These are phyloP conservation scores for Jaculus jaculus DNA, from an alignment of 2,113 vertebrate species.

Conservation along the genomic window DNA sequence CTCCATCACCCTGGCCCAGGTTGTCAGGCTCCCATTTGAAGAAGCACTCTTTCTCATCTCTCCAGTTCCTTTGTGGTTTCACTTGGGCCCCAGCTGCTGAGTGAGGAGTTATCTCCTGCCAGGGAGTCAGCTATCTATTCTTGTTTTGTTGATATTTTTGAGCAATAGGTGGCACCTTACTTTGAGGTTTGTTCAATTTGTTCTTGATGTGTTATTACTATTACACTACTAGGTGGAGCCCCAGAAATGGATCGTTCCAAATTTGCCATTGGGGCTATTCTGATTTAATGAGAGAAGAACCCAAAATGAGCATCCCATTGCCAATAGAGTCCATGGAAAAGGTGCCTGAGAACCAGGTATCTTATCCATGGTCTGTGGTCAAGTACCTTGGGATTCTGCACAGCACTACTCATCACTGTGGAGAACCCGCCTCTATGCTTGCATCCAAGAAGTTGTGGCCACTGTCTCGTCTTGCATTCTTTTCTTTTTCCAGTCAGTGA, in stretches of 20 bases:
- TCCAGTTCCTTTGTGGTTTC: too few species aligned
- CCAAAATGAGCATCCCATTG: rapidly evolving
- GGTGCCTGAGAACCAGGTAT: rapidly evolving
- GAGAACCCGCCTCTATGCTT: background rate
- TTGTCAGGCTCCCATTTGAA: too few species aligned
- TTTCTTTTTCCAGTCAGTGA: background rate
- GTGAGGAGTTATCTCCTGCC: too few species aligned
- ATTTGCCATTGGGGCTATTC: background rate
- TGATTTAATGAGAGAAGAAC: background rate
- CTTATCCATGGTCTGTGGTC: background rate
- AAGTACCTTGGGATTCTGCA: background rate
- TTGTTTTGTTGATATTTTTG: background rate
- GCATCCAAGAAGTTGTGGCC: background rate
- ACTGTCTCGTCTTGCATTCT: too few species aligned
- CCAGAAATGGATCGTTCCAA: background rate
- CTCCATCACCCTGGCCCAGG: too few species aligned
- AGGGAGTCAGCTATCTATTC: too few species aligned
- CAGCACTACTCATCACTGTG: background rate
- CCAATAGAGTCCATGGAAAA: too few species aligned
- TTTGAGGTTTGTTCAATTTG: too few species aligned
- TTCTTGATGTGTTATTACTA: background rate
- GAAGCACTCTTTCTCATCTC: too few species aligned
- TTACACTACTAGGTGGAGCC: background rate
- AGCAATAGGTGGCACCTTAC: background rate
- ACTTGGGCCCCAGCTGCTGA: too few species aligned